phyloP scores from a whole-genome alignment of 2,888 invertebrate genomes.

The Zelleria hepariella region DNA sequence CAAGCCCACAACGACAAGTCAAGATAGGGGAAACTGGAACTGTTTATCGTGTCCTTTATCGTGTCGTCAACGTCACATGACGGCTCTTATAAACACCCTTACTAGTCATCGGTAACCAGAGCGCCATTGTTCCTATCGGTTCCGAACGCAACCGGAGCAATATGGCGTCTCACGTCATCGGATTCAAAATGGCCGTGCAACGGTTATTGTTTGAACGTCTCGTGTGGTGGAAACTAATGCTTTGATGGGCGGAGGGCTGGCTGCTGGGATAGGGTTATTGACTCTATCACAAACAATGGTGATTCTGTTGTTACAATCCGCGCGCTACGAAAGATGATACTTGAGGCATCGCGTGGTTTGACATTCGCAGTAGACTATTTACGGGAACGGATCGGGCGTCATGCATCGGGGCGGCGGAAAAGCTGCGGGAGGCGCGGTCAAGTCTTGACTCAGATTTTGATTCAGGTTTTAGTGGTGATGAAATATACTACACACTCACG shows the following conservation, averaged over 20 bases:
- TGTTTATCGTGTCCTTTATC: neutral
- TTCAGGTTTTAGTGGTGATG: too few relatives aligned
- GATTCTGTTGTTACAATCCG: neutral
- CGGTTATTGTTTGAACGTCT: slow-evolving; percentile 44
- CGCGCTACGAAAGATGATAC: neutral
- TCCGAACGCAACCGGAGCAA: slow-evolving; percentile 31
- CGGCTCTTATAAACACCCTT: neutral
- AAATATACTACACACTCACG: too few relatives aligned
- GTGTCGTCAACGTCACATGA: neutral
- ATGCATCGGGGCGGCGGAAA: too few relatives aligned
- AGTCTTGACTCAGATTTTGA: too few relatives aligned
- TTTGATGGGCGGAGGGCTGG: slow-evolving; percentile 6
- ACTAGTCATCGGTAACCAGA: slow-evolving; percentile 40
- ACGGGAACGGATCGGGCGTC: too few relatives aligned
- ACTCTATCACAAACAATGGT: neutral
- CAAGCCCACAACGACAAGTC: neutral
- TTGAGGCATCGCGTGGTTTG: too few relatives aligned
- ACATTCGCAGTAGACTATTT: too few relatives aligned
- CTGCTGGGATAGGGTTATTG: neutral
- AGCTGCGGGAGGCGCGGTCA: too few relatives aligned
- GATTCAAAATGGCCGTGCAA: slow-evolving; percentile 49
- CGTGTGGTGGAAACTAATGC: slow-evolving; percentile 14
- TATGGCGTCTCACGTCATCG: slow-evolving; percentile 47
- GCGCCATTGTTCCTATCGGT: slow-evolving; percentile 41
- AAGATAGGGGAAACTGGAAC: neutral